These are phyloP conservation scores for Tyto alba DNA, from an alignment of 2,113 vertebrate genomes.

Conservation along the genomic window DNA sequence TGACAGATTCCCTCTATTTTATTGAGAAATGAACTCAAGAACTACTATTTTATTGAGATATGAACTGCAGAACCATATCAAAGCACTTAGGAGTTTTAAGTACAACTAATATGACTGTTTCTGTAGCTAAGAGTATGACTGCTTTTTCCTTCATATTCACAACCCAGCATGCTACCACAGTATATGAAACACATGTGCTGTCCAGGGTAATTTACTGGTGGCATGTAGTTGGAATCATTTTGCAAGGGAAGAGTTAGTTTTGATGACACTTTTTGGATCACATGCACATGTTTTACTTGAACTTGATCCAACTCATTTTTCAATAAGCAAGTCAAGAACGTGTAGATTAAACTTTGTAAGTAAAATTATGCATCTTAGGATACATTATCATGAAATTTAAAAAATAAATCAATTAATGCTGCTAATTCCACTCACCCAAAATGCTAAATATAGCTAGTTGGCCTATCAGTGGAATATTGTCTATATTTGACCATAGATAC, in stretches of 20 bases:
- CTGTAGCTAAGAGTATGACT: not conserved
- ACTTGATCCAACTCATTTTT: not conserved
- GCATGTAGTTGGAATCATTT: not conserved
- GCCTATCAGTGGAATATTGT: not conserved
- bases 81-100: not conserved
- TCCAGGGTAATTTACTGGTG: slow-evolving; percentile 2
- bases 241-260: not conserved
- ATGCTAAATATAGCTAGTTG: not conserved
- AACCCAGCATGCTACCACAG: not conserved
- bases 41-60: not conserved
- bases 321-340: not conserved
- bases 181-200: slow-evolving; percentile 34
- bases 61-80: not conserved
- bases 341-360: not conserved
- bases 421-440: not conserved
- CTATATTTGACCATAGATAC: not conserved
- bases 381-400: not conserved
- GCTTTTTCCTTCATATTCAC: not conserved
- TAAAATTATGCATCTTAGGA: not conserved
- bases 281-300: not conserved
- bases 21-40: not conserved
- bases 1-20: not conserved
- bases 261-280: not conserved
- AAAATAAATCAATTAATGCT: not conserved
- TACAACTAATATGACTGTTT: not conserved